Conservation (phyloP, 1,140 invertebrate species). For the Camponotus floridanus region DNA sequence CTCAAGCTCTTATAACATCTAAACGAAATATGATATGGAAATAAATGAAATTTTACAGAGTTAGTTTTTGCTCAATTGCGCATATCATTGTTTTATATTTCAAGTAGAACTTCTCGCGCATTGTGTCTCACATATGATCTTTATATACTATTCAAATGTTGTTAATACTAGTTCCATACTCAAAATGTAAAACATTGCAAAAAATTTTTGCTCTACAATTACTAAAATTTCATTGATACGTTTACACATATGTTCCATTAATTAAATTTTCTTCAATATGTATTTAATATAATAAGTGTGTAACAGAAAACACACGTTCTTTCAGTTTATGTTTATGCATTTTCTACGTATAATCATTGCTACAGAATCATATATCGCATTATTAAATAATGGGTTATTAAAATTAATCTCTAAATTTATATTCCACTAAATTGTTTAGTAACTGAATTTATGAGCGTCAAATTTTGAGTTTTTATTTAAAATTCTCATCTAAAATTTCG, state of each 20-base stretch:
- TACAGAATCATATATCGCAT: background rate
- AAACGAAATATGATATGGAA: too few relatives aligned
- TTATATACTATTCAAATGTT: background rate
- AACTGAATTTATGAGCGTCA: constrained; percentile 21
- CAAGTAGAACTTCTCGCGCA: constrained; percentile 27
- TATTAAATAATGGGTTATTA: constrained; percentile 19
- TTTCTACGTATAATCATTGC: constrained; percentile 5
- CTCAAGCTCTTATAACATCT: background rate
- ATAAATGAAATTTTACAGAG: constrained; percentile 22
- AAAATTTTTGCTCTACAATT: constrained; percentile 9
- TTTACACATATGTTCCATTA: background rate
- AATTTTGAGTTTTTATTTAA: background rate
- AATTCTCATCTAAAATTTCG: background rate
- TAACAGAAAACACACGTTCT: constrained; percentile 22
- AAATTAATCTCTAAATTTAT: constrained; percentile 18
- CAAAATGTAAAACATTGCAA: background rate
- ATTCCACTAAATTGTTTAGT: constrained; percentile 1
- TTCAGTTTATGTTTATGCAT: background rate
- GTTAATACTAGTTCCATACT: constrained; percentile 19
- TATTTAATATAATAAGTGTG: constrained; percentile 7
- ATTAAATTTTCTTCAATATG: constrained; percentile 46
- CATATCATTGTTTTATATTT: constrained; percentile 10
- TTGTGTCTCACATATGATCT: constrained; percentile 19
- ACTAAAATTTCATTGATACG: constrained; percentile 26
- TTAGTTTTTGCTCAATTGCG: background rate